Evolutionary conservation across 2,888 invertebrate genomes (phyloP), one percentile per base, ranked within the genome.

Genomic region (Acutogordius australiensis): DNA sequence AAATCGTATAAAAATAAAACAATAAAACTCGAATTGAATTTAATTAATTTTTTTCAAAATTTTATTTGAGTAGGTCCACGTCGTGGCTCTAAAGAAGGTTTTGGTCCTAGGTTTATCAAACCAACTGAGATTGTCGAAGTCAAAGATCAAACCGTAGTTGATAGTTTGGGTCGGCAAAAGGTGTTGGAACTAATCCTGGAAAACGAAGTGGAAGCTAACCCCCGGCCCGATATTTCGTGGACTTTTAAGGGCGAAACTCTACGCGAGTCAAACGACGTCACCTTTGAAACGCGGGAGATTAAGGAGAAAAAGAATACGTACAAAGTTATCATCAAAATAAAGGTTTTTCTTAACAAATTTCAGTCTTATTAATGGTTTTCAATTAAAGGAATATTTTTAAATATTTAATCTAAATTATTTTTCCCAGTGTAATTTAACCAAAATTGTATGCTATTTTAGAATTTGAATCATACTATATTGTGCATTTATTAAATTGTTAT

Each of bases 171-270:
- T 4, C 8, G 4, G 28, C 8, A 30, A 18, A 51, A 23, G 23
- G 8, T 18, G 51, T 8, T 26, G 8, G 30, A 29, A 29, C 2
- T 57, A 8, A 30, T 57, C 4, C 29, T 28, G 18, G 30, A 29
- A 57, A 30, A 57, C 29, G 58, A 57, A 29, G 23, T 29, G 8
- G 58, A 57, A 57, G 58, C 58, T 26, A 13, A 28, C 18, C 58
- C 58, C 23, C 4, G 29, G 23, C 58, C 58, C 28, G 29, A 57
- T 27, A 29, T 57, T 29, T 8, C 4, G 8, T 57, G 58, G 58
- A 4, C 4, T 23, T 51, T 51, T 26, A 26, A 23, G 8, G 23
- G 51, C 23, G 23, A 51, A n/a, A 4, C 4, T 4, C 8, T 51
- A 21, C 18, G 23, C 51, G 18, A 51, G 23, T 4, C 4, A 51